Conservation (phyloP, 2,888 invertebrate genomes). For the Rhagophthalmus giganteus region DNA sequence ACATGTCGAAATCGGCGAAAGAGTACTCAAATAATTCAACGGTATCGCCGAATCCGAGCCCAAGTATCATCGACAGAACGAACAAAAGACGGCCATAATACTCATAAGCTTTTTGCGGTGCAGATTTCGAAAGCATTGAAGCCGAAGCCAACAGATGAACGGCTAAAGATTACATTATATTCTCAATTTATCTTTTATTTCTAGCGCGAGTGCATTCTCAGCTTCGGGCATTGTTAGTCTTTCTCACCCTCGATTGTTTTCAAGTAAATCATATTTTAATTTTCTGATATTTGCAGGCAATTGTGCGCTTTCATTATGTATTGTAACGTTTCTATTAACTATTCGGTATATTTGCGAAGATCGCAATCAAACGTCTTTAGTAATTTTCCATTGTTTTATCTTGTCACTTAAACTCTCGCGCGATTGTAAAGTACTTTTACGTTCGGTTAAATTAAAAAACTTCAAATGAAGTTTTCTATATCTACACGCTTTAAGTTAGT, state of each 20-base stretch:
- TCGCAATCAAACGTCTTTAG: too few relatives aligned
- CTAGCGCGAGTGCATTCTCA: slow-evolving; percentile 45
- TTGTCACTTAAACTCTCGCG: neutral
- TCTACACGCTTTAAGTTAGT: too few relatives aligned
- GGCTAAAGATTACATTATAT: slow-evolving; percentile 48
- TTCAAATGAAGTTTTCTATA: too few relatives aligned
- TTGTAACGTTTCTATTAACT: neutral
- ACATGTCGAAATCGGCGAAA: slow-evolving; percentile 17
- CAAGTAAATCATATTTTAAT: slow-evolving; percentile 48
- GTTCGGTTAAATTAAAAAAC: neutral
- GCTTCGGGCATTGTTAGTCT: slow-evolving; percentile 48
- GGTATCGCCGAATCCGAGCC: slow-evolving; percentile 24
- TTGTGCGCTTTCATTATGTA: slow-evolving; percentile 14
- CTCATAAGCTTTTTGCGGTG: slow-evolving; percentile 43
- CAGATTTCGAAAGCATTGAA: slow-evolving; percentile 46
- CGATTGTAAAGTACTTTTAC: neutral
- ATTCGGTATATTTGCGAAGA: too few relatives aligned
- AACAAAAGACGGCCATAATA: slow-evolving; percentile 43
- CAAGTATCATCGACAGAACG: slow-evolving; percentile 33
- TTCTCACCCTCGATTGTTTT: slow-evolving; percentile 49
- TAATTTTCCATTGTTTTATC: neutral
- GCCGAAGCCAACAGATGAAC: slow-evolving; percentile 48
- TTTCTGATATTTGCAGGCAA: slow-evolving; percentile 42
- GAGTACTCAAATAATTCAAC: slow-evolving; percentile 21
- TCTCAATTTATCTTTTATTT: slow-evolving; percentile 48